Base-by-base conservation (phyloP, 1,140 invertebrate species). In the Penaeus vannamei region DNA sequence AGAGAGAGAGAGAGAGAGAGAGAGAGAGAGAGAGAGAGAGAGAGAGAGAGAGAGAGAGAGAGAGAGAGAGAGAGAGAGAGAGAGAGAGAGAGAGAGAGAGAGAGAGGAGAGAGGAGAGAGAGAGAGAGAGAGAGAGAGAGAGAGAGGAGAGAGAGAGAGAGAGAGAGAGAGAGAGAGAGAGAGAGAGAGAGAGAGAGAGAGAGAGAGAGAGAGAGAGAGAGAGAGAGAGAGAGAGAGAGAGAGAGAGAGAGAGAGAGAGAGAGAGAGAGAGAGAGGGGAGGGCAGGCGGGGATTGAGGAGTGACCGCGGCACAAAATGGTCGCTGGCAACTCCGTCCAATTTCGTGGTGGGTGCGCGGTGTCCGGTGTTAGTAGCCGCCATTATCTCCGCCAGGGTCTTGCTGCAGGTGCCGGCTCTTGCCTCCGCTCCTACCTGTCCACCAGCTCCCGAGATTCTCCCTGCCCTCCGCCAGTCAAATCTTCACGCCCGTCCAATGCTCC, bases 81-180 rank as follows among this genome's bases (percentile, higher is more conserved):
- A 19, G 66, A 22, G 66, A 69, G 66, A 22, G 66, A 22, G 66
- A 69, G 66, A 22, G 66, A 22, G 66, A 19, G 14, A 22, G 14
- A 19, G 12, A 10, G 14, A 10, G 20, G 20, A 22, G 66, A 69
- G 20, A 22, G 66, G 62, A 10, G 14, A 69, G 14, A 10, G 14
- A 14, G 14, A 19, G 66, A 10, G 14, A 10, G 14, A 19, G 14
- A 10, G 14, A 10, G 14, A 12, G 66, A 22, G 14, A 22, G 66
- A 69, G 66, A 22, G 66, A 64, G 62, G n/a, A 64, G 62, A 64
- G 62, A 64, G 62, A 64, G 62, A 64, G 62, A 64, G 62, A 69
- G 64, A 69, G 64, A 14, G 64, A 29, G 64, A 14, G 64, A 14
- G 14, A 10, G 66, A 69, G 66, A 22, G 66, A 69, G 20, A 10